Conservation (phyloP, 2,888 invertebrate species). For the Tenthredo mesomela region DNA sequence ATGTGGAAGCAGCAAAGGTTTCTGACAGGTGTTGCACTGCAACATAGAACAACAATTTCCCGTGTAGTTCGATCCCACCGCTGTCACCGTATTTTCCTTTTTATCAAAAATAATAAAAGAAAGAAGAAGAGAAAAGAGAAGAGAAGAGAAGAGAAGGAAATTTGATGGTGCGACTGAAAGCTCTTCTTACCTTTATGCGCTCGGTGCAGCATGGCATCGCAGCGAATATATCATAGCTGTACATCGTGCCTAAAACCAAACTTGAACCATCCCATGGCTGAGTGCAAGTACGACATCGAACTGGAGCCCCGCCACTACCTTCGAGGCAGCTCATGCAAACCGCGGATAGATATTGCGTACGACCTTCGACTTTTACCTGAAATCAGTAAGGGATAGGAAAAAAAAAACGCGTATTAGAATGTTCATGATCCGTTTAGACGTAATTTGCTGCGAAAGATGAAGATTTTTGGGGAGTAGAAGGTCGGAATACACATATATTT, state of each 20-base stretch:
- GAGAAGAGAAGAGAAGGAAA: not conserved
- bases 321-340: conserved; percentile 97
- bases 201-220: conserved; percentile 97
- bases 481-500: not conserved
- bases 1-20: conserved; percentile 91
- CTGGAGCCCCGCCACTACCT: conserved; percentile 87
- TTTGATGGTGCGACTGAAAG: not conserved
- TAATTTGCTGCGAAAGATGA: not conserved
- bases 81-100: not conserved
- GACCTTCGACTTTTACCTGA: conserved; percentile 94
- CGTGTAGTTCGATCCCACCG: conserved; percentile 2
- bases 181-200: conserved; percentile 87
- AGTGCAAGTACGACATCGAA: conserved; percentile 91
- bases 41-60: conserved; percentile 64
- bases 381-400: conserved; percentile 63
- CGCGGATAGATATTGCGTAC: conserved; percentile 93
- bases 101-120: not conserved
- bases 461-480: not conserved
- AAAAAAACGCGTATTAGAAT: not conserved
- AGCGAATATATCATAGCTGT: conserved; percentile 98
- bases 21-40: conserved; percentile 96
- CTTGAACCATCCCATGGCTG: conserved; percentile 96
- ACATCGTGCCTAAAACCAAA: conserved; percentile 97
- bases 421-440: not conserved
- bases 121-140: not conserved